Evolutionary conservation across 2,888 invertebrate genomes (phyloP).

Genomic region (Ferdinandea cuprea): DNA sequence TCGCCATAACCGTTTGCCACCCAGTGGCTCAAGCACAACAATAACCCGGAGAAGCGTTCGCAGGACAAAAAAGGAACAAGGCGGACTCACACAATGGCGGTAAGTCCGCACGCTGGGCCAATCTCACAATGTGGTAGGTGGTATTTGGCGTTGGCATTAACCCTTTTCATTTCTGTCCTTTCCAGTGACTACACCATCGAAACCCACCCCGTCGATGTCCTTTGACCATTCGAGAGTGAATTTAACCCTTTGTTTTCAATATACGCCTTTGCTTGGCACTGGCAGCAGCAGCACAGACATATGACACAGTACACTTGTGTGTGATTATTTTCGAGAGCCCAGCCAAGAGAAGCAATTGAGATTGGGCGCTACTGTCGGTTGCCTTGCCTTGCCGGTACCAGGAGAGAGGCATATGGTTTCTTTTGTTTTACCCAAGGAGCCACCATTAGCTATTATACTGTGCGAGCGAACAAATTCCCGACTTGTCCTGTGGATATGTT

Average conservation of each 20-base stretch:
- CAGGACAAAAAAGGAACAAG: constrained; percentile 71
- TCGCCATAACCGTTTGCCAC: too few species aligned
- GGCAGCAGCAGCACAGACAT: constrained; percentile 65
- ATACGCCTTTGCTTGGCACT: constrained; percentile 73
- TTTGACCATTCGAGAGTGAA: constrained; percentile 82
- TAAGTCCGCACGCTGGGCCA: constrained; percentile 71
- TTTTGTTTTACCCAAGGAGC: constrained; percentile 70
- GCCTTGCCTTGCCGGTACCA: constrained; percentile 26
- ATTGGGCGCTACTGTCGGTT: constrained; percentile 56
- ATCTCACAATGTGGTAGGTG: constrained; percentile 78
- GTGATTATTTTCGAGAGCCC: constrained; percentile 74
- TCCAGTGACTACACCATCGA: constrained; percentile 69
- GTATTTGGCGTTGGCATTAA: constrained; percentile 81
- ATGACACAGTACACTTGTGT: constrained; percentile 74
- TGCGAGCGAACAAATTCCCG: constrained; percentile 53
- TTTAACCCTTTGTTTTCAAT: constrained; percentile 80
- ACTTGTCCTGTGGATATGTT: constrained; percentile 53
- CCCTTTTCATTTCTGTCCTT: constrained; percentile 77
- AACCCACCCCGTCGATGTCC: constrained; percentile 79
- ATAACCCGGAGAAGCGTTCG: constrained; percentile 69
- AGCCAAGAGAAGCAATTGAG: constrained; percentile 59
- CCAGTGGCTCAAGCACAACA: constrained; percentile 58
- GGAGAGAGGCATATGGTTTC: constrained; percentile 67
- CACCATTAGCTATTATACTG: constrained; percentile 64
- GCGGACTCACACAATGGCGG: constrained; percentile 72